A percentile compares a stretch with the other conserved stretches of the same genome.
These are phyloP conservation scores for Itoplectis maculator DNA, from an alignment of 2,888 invertebrate species.

Conservation along the genomic window DNA sequence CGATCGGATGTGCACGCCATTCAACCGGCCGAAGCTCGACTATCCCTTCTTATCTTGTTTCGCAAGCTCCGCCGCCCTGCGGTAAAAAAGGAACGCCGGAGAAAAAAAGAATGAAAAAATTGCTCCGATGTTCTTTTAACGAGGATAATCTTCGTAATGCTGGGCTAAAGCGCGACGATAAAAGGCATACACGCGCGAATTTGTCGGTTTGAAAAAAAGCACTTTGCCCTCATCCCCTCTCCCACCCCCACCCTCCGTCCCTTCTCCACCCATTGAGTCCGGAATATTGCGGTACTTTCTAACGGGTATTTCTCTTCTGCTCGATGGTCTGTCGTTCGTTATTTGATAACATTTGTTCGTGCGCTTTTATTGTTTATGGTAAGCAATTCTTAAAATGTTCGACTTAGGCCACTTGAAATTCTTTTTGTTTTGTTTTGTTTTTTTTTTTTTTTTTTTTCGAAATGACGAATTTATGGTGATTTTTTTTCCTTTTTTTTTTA, in stretches of 20 bases:
- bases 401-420: too few relatives aligned
- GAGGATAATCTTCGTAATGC: constrained; percentile 31
- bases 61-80: constrained; percentile 29
- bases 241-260: background rate
- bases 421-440: too few relatives aligned
- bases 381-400: too few relatives aligned
- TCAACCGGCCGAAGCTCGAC: constrained; percentile 42
- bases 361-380: too few relatives aligned
- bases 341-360: too few relatives aligned
- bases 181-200: constrained; percentile 36
- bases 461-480: too few relatives aligned
- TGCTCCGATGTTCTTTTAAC: constrained; percentile 39
- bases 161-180: constrained; percentile 30
- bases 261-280: too few relatives aligned
- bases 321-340: too few relatives aligned
- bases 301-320: background rate
- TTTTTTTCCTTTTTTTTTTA: background rate
- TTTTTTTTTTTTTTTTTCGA: background rate
- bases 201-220: background rate
- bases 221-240: background rate
- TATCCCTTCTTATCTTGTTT: constrained; percentile 53
- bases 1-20: constrained; percentile 57
- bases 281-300: background rate
- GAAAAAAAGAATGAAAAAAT: constrained; percentile 1
- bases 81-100: background rate